phyloP scores from a whole-genome alignment of 2,888 invertebrate genomes.

The Sthenelais limicola region DNA sequence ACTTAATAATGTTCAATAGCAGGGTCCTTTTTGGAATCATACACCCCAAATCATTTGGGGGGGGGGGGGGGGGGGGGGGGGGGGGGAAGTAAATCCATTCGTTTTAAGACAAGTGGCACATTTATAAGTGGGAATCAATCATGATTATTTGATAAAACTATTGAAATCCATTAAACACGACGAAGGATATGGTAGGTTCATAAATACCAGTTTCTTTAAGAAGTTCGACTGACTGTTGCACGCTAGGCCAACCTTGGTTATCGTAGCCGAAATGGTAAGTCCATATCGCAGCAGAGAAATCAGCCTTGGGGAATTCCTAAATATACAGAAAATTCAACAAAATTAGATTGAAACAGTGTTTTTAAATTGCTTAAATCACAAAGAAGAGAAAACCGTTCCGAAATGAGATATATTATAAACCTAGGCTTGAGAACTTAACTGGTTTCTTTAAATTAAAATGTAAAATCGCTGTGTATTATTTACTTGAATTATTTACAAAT shows the following conservation, averaged over 20 bases:
- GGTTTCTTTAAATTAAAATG: too few species aligned
- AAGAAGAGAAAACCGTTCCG: too few species aligned
- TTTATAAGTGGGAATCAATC: neutral
- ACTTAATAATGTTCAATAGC: neutral
- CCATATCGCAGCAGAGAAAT: conserved; percentile 71
- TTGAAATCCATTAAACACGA: too few species aligned
- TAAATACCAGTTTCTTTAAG: conserved; percentile 69
- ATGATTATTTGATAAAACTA: neutral
- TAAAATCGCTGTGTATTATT: too few species aligned
- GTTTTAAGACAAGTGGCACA: neutral
- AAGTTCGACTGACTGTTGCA: conserved; percentile 66
- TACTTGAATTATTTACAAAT: too few species aligned
- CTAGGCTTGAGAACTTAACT: too few species aligned
- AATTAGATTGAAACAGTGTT: too few species aligned
- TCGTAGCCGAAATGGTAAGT: conserved; percentile 73
- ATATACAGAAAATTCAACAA: too few species aligned
- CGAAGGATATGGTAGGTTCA: too few species aligned
- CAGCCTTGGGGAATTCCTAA: conserved; percentile 52
- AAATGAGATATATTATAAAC: too few species aligned
- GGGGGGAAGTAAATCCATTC: neutral
- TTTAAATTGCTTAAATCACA: too few species aligned
- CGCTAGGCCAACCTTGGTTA: conserved; percentile 72
- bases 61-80: too few species aligned
- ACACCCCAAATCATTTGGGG: neutral
- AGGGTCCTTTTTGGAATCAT: neutral